A percentile compares a stretch with the other conserved stretches of the same genome.
Conservation (phyloP, 2,113 vertebrate genomes). For the Muntiacus reevesi region DNA sequence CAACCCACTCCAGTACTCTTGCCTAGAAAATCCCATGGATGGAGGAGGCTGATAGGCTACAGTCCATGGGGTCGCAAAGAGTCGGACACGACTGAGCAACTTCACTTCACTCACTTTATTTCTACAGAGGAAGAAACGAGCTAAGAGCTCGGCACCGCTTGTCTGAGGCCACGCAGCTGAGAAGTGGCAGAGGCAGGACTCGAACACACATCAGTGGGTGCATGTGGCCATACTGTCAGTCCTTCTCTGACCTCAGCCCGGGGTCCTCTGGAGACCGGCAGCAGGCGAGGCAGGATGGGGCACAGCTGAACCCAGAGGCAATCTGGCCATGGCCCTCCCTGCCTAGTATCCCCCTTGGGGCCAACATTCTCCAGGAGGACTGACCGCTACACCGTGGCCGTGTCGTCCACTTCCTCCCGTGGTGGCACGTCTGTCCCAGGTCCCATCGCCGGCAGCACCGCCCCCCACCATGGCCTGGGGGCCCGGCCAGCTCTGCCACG, state of each 20-base stretch:
- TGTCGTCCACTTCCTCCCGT: neutral
- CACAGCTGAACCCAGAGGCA: neutral
- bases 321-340: neutral
- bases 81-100: neutral
- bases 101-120: neutral
- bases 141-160: fast-evolving
- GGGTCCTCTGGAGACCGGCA: neutral
- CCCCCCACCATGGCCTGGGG: neutral
- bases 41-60: neutral
- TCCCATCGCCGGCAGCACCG: neutral
- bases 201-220: neutral
- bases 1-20: neutral
- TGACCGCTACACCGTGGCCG: neutral
- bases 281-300: neutral
- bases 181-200: neutral
- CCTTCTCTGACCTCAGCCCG: neutral
- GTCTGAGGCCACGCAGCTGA: neutral
- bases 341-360: neutral
- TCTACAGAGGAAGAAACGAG: neutral
- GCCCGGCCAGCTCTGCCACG: neutral
- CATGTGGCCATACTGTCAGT: neutral
- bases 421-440: neutral
- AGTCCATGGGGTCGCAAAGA: neutral
- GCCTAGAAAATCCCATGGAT: neutral
- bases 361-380: neutral